Conservation (phyloP, 2,797 vertebrate genomes). For the Crocidura indochinensis region DNA sequence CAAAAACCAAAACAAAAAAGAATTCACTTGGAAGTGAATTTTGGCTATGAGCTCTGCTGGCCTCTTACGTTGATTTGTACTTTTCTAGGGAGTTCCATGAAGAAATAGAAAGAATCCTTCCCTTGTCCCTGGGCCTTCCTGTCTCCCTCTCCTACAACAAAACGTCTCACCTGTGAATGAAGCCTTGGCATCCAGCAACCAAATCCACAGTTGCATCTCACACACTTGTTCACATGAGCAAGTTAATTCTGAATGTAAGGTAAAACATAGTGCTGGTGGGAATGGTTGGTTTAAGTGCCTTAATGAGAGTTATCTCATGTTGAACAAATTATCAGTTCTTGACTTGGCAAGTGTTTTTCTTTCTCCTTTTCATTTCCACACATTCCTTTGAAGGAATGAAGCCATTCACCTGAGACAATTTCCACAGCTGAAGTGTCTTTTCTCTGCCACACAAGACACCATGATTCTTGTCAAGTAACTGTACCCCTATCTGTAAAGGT, state of each 20-base stretch:
- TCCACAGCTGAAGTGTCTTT: background rate
- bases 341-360: background rate
- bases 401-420: background rate
- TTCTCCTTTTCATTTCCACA: background rate
- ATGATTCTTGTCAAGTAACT: background rate
- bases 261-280: too few species aligned
- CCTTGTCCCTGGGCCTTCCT: background rate
- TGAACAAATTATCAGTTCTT: background rate
- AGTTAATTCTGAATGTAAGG: background rate
- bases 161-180: background rate
- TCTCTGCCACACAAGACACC: background rate
- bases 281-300: too few species aligned
- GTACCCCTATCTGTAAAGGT: background rate
- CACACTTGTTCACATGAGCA: background rate
- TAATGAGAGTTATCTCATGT: too few species aligned
- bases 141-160: background rate
- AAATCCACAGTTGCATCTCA: background rate
- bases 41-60: background rate
- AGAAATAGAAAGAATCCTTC: background rate
- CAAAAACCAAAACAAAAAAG: too few species aligned
- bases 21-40: background rate
- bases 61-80: background rate
- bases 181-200: background rate
- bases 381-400: slow-evolving; percentile 1
- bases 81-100: background rate